These are phyloP conservation scores for Carapus acus DNA, from an alignment of 2,797 vertebrate species.

Conservation along the genomic window DNA sequence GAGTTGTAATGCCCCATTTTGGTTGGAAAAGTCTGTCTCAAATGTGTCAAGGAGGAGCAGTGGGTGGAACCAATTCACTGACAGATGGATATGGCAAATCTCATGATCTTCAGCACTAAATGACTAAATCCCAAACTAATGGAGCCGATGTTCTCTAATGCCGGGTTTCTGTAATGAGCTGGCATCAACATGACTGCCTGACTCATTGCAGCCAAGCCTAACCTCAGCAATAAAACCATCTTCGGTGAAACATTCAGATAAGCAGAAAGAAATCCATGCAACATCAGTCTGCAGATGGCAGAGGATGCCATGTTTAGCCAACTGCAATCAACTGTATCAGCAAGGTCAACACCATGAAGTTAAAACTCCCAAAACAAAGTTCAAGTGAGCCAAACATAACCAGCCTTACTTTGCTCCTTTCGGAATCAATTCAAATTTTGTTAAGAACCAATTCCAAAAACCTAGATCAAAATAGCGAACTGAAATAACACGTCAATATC, in stretches of 20 bases:
- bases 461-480: too few species aligned
- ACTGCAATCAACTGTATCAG: not conserved
- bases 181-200: conserved; percentile 19
- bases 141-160: too few species aligned
- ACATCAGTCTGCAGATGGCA: not conserved
- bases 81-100: not conserved
- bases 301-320: conserved; percentile 22
- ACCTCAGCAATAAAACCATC: conserved; percentile 29
- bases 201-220: conserved; percentile 30
- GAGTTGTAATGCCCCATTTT: too few species aligned
- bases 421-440: too few species aligned
- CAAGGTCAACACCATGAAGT: not conserved
- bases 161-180: conserved; percentile 22
- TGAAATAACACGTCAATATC: too few species aligned
- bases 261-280: conserved; percentile 5
- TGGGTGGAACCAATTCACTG: not conserved
- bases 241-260: conserved; percentile 18
- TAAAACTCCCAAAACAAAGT: not conserved
- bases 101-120: too few species aligned
- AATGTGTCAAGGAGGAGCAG: not conserved
- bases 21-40: not conserved
- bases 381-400: conserved; percentile 6
- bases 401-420: not conserved
- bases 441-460: too few species aligned
- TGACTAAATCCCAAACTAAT: too few species aligned